Percentiles rank a stretch among this genome's conserved stretches.
Conservation (phyloP, 2,888 invertebrate genomes). For the Nomada ruficornis region DNA sequence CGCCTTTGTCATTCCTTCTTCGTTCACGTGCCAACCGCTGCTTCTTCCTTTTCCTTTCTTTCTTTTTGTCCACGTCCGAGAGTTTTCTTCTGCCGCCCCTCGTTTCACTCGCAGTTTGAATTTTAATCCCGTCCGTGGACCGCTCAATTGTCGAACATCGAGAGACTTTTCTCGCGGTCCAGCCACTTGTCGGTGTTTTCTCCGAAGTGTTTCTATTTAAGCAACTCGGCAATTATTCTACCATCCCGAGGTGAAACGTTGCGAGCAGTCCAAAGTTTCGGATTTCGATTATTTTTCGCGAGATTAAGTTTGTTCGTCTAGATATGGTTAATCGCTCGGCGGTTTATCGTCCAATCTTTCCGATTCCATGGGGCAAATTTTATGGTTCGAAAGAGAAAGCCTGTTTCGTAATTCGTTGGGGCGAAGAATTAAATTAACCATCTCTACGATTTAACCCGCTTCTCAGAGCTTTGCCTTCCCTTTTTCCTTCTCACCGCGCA, state of each 20-base stretch:
- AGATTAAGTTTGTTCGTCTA: not conserved
- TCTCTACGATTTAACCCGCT: slow-evolving; percentile 20
- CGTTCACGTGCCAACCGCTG: not conserved
- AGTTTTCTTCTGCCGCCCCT: slow-evolving; percentile 32
- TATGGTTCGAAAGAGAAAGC: slow-evolving; percentile 3
- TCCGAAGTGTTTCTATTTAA: not conserved
- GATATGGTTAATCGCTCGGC: not conserved
- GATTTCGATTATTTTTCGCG: not conserved
- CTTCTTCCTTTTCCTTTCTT: not conserved
- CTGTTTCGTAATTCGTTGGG: slow-evolving; percentile 28
- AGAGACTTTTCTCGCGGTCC: not conserved
- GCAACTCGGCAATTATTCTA: slow-evolving; percentile 4
- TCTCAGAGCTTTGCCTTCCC: slow-evolving; percentile 12
- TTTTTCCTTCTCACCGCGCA: slow-evolving; percentile 13
- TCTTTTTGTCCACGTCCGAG: not conserved
- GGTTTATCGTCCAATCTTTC: not conserved
- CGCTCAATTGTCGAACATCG: slow-evolving; percentile 31
- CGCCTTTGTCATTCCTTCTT: not conserved
- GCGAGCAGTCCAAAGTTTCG: too few species aligned
- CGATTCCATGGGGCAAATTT: not conserved
- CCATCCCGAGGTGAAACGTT: not conserved
- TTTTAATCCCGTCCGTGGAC: slow-evolving; percentile 53
- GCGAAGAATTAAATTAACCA: slow-evolving; percentile 58
- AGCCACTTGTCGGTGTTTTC: not conserved
- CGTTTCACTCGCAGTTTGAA: slow-evolving; percentile 47